A percentile compares a stretch with the other conserved stretches of the same genome.
These are phyloP conservation scores for Papilio dardanus DNA, from an alignment of 1,140 invertebrate species.

Conservation along the genomic window DNA sequence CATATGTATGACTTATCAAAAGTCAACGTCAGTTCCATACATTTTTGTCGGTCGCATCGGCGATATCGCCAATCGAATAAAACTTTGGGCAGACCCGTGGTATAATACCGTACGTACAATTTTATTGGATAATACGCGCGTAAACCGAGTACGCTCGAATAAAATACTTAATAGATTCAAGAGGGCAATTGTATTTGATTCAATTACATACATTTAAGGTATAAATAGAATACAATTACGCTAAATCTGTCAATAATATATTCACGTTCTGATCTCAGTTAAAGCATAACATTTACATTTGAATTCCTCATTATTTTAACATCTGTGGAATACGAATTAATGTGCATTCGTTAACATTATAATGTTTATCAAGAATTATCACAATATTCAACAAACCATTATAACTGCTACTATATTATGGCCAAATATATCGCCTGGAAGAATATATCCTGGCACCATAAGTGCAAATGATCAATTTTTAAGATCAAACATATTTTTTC, in stretches of 20 bases:
- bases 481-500: conserved; percentile 10
- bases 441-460: neutral
- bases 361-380: neutral
- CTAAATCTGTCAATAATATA: neutral
- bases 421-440: neutral
- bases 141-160: conserved; percentile 19
- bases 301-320: neutral
- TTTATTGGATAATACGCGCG: conserved; percentile 23
- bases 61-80: too few species aligned
- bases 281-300: conserved; percentile 6
- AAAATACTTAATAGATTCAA: conserved; percentile 19
- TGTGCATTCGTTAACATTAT: neutral
- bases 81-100: too few species aligned
- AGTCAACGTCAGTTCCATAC: too few species aligned
- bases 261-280: conserved; percentile 7
- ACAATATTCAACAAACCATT: neutral
- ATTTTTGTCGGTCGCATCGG: too few species aligned
- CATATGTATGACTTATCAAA: too few species aligned
- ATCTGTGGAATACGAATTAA: neutral
- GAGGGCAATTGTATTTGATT: conserved; percentile 16
- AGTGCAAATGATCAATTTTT: neutral
- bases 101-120: too few species aligned
- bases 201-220: conserved; percentile 2
- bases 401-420: neutral
- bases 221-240: conserved; percentile 15